A percentile compares a stretch with the other conserved stretches of the same genome.
Evolutionary conservation across 2,113 vertebrate species (phyloP).

Genomic region (Laticauda laticaudata): DNA sequence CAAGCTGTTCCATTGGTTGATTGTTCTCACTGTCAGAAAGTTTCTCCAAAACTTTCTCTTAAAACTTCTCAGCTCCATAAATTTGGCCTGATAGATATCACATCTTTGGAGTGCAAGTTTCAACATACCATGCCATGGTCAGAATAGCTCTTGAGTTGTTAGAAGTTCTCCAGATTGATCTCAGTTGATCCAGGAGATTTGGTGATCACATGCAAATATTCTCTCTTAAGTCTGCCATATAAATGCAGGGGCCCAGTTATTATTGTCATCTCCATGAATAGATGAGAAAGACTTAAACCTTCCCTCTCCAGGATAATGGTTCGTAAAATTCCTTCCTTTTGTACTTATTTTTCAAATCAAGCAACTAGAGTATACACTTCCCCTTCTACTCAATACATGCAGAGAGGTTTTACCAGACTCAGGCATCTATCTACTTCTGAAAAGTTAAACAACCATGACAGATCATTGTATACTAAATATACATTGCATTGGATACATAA

Average conservation of each 20-base stretch:
- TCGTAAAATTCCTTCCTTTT: not conserved
- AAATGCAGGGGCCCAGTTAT: not conserved
- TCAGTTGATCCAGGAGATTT: not conserved
- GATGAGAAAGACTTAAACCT: not conserved
- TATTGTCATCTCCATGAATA: not conserved
- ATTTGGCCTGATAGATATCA: not conserved
- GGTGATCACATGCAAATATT: not conserved
- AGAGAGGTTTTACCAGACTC: not conserved
- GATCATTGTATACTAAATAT: not conserved
- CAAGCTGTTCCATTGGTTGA: no score
- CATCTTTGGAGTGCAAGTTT: not conserved
- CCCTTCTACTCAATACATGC: not conserved
- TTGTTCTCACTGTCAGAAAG: no score
- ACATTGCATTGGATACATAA: not conserved
- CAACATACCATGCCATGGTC: not conserved
- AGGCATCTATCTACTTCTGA: not conserved
- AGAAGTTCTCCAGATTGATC: not conserved
- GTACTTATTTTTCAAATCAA: not conserved
- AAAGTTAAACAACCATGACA: not conserved
- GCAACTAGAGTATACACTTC: not conserved
- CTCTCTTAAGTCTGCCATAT: not conserved
- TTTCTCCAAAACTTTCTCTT: not conserved
- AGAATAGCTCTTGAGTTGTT: not conserved
- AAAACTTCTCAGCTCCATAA: not conserved
- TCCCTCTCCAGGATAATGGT: not conserved